Base-by-base conservation (phyloP, 2,888 invertebrate species). In the Philhelius pedissequus region DNA sequence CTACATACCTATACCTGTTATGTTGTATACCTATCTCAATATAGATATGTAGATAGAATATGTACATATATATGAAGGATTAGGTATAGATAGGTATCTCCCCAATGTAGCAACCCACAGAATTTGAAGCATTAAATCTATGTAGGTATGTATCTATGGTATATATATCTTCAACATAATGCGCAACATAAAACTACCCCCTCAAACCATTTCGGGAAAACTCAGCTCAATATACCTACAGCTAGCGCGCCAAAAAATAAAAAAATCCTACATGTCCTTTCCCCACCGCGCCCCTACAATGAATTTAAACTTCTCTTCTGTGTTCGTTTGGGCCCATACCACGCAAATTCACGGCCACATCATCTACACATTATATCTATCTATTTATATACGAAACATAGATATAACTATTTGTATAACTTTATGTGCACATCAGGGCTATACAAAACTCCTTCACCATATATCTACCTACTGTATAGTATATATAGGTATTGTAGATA, bases 171-270 rank as follows among this genome's bases (percentile, higher is more conserved):
- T 43, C 58, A 84, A 69, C 80, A 79, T 84, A 84, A 84, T 84
- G 84, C 84, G 84, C 80, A 84, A 68, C 80, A 84, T 84, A 80
- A 84, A 84, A 84, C 80, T 84, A 84, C 70, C 84, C 84, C 75
- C 84, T 68, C 75, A 45, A 43, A 80, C 75, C 84, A 76, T 71
- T 75, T 75, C 66, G 74, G 73, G 71, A 78, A 78, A 62, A 68
- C 45, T 40, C 45, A 43, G 15, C 27, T 52, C 27, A 11, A 13
- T 5, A 20, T 7, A 18, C 9, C 20, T 20, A 50, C 25, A 50
- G 3, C 3, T 15, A 48, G 18, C 35, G 6, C 38, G 27, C 30
- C 35, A 71, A 56, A 58, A 20, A 30, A 60, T 45, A 11, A 18
- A 35, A 52, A 25, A 62, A n/a, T n/a, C n/a, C 43, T 43, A 11